Base-by-base conservation (phyloP, 2,888 invertebrate genomes). In the Saturnia pavonia region DNA sequence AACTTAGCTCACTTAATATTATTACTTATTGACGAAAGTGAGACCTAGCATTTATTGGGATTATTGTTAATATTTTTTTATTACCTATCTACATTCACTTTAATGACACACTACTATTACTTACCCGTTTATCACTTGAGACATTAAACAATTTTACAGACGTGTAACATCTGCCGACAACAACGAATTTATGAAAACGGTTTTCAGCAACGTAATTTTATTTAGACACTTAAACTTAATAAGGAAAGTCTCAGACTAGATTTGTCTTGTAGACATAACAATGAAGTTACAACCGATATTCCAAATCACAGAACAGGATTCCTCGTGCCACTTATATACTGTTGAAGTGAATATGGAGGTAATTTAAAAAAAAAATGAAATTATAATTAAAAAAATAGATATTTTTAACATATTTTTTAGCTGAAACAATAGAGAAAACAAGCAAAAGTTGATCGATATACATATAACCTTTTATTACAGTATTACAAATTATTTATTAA, bases 51-150 rank as follows among this genome's bases (percentile, higher is more conserved):
- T 87, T 80, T 86, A 87, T 67, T 69, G 45, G 19, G 82, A 78
- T 88, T 90, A 89, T 89, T 88, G 86, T 88, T 89, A 88, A 89
- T 86, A 88, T 89, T 88, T 74, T 76, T 74, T 85, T 81, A 71
- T 34, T 34, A 85, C 88, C 93, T 93, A 94, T 91, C 92, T 94
- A 93, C 83, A 79, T 82, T 85, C 85, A 87, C 80, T 85, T 22
- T 84, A 87, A 80, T 84, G 85, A 90, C 85, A 81, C 77, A 76
- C 89, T 89, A 89, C 87, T 80, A 78, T 86, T 81, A 74, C 83
- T 87, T 89, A 92, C 90, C 91, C 91, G 89, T 90, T 90, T 91
- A 91, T 90, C 88, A 91, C 92, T 90, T 91, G 88, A 91, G 90
- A 87, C 81, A 83, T 83, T 77, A 78, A 71, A 60, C 7, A 65